Conservation (phyloP, 2,113 vertebrate species). For the Apteryx owenii region DNA sequence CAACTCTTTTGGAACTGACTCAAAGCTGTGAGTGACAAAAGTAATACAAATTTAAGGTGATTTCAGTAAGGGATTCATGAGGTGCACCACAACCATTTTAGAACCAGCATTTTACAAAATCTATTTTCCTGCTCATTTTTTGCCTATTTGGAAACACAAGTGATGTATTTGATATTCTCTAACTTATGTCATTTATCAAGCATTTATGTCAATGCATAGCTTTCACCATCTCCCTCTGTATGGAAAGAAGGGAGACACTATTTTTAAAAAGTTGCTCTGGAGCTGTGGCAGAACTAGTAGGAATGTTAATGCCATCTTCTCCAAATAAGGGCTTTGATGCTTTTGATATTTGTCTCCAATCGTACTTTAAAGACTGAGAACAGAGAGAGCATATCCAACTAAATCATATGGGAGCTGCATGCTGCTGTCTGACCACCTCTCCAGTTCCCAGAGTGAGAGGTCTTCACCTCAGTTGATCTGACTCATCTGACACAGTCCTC, state of each 20-base stretch:
- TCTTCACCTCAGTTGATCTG: background rate
- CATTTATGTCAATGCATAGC: background rate
- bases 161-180: background rate
- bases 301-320: background rate
- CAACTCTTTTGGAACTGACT: background rate
- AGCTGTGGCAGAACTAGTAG: background rate
- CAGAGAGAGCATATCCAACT: background rate
- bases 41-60: background rate
- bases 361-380: background rate
- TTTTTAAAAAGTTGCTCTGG: background rate
- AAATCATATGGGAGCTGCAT: background rate
- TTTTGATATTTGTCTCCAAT: background rate
- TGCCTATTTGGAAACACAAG: background rate
- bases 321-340: background rate
- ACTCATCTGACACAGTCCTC: background rate
- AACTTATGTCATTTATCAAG: background rate
- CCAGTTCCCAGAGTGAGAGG: background rate
- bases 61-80: background rate
- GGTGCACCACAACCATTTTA: background rate
- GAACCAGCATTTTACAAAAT: background rate
- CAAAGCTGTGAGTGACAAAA: background rate
- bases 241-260: background rate
- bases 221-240: background rate
- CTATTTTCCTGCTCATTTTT: background rate
- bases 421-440: background rate